A percentile compares a stretch with the other conserved stretches of the same genome.
Evolutionary conservation across 2,113 vertebrate genomes (phyloP).

Genomic region (Blennius ocellaris): DNA sequence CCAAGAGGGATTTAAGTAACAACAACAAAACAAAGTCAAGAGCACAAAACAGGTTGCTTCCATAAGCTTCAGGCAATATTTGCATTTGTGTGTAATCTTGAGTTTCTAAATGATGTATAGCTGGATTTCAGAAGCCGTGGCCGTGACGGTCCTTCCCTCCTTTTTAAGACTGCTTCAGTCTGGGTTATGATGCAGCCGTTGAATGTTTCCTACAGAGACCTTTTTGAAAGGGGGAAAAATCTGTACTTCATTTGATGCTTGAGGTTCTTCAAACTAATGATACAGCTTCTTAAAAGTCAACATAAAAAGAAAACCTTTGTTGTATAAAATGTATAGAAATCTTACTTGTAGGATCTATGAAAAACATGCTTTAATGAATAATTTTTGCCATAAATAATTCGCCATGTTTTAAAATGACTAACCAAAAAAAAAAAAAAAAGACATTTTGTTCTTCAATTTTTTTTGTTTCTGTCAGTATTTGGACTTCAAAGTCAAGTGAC

Average conservation of each 20-base stretch:
- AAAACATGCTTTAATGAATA: no score
- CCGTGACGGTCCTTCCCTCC: slow-evolving; percentile 7
- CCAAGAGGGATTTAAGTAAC: no score
- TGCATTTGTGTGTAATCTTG: not conserved
- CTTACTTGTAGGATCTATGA: no score
- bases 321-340: no score
- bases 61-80: not conserved
- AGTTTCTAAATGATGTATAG: slow-evolving; percentile 4
- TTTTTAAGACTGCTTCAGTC: slow-evolving; percentile 27
- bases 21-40: no score
- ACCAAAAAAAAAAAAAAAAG: not conserved
- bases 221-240: slow-evolving; percentile 13
- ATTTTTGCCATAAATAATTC: no score
- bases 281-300: no score
- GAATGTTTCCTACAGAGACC: slow-evolving; percentile 28
- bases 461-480: not conserved
- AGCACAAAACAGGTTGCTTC: no score
- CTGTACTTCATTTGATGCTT: not conserved
- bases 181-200: slow-evolving; percentile 32
- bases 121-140: slow-evolving; percentile 8
- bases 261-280: slow-evolving; percentile 8
- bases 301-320: no score
- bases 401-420: no score
- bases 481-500: slow-evolving; percentile 22
- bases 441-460: not conserved